Conservation (phyloP, 2,797 vertebrate genomes). For the Eidolon dupreanum region DNA sequence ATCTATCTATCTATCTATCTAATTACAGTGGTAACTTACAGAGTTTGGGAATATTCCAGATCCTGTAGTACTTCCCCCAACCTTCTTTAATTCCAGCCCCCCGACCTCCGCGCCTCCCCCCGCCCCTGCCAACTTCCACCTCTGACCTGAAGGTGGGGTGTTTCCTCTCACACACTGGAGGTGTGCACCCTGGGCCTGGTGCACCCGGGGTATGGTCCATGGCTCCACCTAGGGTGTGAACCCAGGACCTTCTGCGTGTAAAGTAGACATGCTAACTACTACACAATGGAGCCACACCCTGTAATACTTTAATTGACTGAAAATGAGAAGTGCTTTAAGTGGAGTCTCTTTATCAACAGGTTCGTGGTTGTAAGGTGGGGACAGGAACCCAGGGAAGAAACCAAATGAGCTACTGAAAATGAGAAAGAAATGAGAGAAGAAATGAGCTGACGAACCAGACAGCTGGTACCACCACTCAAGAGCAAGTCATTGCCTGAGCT, state of each 20-base stretch:
- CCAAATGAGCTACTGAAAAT: background rate
- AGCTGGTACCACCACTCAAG: background rate
- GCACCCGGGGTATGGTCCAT: too few relatives aligned
- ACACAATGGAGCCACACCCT: background rate
- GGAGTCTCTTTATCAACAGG: background rate
- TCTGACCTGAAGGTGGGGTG: too few relatives aligned
- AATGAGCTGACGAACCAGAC: background rate
- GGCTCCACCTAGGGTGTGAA: too few relatives aligned
- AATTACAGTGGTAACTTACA: background rate
- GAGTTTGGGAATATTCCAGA: background rate
- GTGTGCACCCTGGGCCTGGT: too few relatives aligned
- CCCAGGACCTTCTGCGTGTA: too few relatives aligned
- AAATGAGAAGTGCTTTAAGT: background rate
- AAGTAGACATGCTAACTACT: too few relatives aligned
- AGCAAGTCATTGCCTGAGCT: background rate
- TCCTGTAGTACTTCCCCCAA: background rate
- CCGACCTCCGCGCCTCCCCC: too few relatives aligned
- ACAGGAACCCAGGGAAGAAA: background rate
- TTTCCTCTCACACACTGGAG: too few relatives aligned
- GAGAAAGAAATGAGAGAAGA: background rate
- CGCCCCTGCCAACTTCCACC: too few relatives aligned
- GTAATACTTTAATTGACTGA: background rate
- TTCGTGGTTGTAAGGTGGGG: background rate
- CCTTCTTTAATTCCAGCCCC: too few relatives aligned
- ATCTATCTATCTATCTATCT: too few relatives aligned